A percentile compares a stretch with the other conserved stretches of the same genome.
Evolutionary conservation across 2,888 invertebrate species (phyloP).

Genomic region (Patella pellucida): DNA sequence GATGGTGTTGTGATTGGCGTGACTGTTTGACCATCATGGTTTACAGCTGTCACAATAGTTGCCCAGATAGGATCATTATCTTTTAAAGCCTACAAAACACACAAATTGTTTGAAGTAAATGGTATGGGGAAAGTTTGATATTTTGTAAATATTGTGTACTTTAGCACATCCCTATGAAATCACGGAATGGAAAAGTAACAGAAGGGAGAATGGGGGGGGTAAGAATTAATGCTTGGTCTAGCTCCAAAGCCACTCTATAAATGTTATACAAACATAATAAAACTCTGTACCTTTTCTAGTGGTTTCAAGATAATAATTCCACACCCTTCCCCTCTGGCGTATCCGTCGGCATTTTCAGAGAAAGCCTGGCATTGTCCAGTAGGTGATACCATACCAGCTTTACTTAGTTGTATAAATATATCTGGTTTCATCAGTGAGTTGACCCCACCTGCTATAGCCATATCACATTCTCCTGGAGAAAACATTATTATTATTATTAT

Average conservation of each 20-base stretch:
- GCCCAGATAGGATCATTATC: conserved; percentile 47
- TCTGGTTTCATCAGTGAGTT: conserved; percentile 42
- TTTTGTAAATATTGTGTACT: too few relatives aligned
- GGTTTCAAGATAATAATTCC: conserved; percentile 52
- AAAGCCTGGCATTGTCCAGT: conserved; percentile 53
- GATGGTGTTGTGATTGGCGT: conserved; percentile 52
- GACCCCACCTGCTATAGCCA: conserved; percentile 39
- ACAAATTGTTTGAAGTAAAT: not conserved
- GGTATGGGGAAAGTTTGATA: too few relatives aligned
- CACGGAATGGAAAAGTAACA: too few relatives aligned
- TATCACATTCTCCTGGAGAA: conserved; percentile 40
- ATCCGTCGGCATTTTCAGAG: conserved; percentile 52
- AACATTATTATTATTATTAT: too few relatives aligned
- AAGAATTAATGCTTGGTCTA: too few relatives aligned
- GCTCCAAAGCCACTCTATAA: too few relatives aligned
- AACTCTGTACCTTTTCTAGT: conserved; percentile 36
- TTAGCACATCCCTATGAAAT: too few relatives aligned
- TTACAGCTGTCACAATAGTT: conserved; percentile 37
- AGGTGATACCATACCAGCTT: conserved; percentile 53
- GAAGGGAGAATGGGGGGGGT: too few relatives aligned
- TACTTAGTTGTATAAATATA: conserved; percentile 38
- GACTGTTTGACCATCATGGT: conserved; percentile 51
- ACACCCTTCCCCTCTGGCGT: conserved; percentile 55
- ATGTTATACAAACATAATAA: too few relatives aligned
- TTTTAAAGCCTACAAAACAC: conserved; percentile 34